Evolutionary conservation across 2,797 vertebrate genomes (phyloP), one percentile per base, ranked within the genome.

Genomic region (Xerus rutilus): DNA sequence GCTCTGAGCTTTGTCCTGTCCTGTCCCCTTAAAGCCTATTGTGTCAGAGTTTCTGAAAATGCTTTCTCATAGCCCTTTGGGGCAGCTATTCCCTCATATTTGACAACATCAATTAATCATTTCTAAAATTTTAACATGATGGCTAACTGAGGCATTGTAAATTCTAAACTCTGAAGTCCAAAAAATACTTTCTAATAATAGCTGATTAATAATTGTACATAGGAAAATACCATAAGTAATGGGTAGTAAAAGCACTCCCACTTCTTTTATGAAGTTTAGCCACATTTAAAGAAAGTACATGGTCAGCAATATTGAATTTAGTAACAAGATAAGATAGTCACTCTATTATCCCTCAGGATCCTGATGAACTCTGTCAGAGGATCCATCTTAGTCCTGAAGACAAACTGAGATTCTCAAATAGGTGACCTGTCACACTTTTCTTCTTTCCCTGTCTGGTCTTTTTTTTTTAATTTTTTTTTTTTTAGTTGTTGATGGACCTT

Each of bases 161-260:
- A 84, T 67, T 70, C 18, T 54, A 76, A 64, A 79, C 21, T 74
- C 20, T 12, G 32, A 78, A 32, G 65, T 35, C 5, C 1, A 62
- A 43, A 73, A 30, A 90, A 77, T 2, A 72, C 7, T 32, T 92
- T 28, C 23, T 77, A 89, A 76, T 85, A 72, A 32, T 28, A 30
- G 10, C 11, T 0, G 5, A 35, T 82, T 77, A 35, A 7, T 78
- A 64, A 72, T 57, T 59, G 43, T 62, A 52, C 17, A 30, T 25
- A 62, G 62, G 32, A 47, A 77, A 84, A 17, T 45, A 13, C 43
- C 72, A 13, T 8, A 74, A 49, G 14, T 49, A 3, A 32, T 39
- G 0, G 0, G 1, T 11, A 82, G 5, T 57, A 10, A 82, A 85
- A 72, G 18, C 3, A 28, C 17, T 20, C 1, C 18, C 0, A 0